Percentiles rank a stretch among this genome's conserved stretches.
Evolutionary conservation across 2,797 vertebrate species (phyloP).

Genomic region (Epinephelus awoara): DNA sequence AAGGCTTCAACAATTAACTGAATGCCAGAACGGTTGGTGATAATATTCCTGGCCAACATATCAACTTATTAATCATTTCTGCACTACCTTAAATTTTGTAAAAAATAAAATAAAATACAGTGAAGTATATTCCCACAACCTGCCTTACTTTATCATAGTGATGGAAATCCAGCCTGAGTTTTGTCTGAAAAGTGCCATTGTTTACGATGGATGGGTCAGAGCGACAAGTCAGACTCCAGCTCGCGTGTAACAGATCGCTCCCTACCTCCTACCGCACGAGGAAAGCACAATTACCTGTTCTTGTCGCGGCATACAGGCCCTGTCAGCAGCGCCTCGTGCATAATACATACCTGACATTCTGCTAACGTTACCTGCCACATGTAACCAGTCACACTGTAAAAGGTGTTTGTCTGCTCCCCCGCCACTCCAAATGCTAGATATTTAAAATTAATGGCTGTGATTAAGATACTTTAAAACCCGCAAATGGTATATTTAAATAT

Average conservation of each 20-base stretch:
- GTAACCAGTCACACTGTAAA: conserved; percentile 95
- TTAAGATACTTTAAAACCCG: conserved; percentile 95
- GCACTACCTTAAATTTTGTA: background rate
- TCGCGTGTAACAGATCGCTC: conserved; percentile 65
- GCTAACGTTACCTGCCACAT: conserved; percentile 90
- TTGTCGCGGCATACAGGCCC: conserved; percentile 70
- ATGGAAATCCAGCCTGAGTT: conserved; percentile 20
- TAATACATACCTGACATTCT: conserved; percentile 91
- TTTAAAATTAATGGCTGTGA: conserved; percentile 98
- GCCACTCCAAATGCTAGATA: conserved; percentile 89
- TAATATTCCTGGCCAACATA: background rate
- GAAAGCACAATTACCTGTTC: conserved; percentile 85
- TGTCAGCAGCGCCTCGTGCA: conserved; percentile 83
- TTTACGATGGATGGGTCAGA: conserved; percentile 55
- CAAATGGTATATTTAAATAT: conserved; percentile 98
- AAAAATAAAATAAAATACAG: too few relatives aligned
- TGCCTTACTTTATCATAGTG: background rate
- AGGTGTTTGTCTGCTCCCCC: conserved; percentile 93
- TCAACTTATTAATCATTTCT: conserved; percentile 10
- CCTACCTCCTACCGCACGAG: conserved; percentile 65
- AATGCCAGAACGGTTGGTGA: background rate
- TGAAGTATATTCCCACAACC: too few relatives aligned
- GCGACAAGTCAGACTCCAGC: conserved; percentile 45
- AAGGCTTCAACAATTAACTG: background rate
- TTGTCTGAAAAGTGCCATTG: conserved; percentile 43